Conservation (phyloP, 2,888 invertebrate species). For the Syrista parreyssii region DNA sequence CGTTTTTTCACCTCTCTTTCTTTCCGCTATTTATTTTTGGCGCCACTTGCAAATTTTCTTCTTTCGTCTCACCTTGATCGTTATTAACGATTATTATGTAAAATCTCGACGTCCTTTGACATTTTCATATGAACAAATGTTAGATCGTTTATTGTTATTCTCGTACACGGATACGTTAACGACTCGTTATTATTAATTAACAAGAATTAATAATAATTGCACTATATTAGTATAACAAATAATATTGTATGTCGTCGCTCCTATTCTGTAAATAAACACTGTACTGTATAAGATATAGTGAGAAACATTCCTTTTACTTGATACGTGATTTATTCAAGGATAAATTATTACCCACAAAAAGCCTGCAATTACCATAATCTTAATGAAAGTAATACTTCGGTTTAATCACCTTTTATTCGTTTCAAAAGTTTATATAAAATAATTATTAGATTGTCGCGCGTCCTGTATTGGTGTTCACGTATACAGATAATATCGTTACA, state of each 20-base stretch:
- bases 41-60: neutral
- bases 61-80: neutral
- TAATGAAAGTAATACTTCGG: neutral
- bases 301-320: neutral
- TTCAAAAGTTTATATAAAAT: neutral
- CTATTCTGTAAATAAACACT: slow-evolving; percentile 65
- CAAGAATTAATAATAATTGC: slow-evolving; percentile 59
- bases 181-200: slow-evolving; percentile 56
- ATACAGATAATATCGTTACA: neutral
- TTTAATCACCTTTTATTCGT: too few relatives aligned
- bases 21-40: neutral
- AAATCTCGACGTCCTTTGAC: neutral
- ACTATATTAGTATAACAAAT: slow-evolving; percentile 56
- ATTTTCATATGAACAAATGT: neutral
- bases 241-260: slow-evolving; percentile 64
- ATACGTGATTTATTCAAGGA: neutral
- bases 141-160: slow-evolving; percentile 20
- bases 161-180: slow-evolving; percentile 27
- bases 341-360: neutral
- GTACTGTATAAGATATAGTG: slow-evolving; percentile 53
- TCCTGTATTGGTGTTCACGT: too few relatives aligned
- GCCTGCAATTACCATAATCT: neutral
- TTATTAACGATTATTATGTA: neutral
- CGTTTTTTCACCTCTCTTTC: neutral
- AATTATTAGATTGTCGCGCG: neutral